Evolutionary conservation across 2,888 invertebrate genomes (phyloP).

Genomic region (Acronicta leporina): DNA sequence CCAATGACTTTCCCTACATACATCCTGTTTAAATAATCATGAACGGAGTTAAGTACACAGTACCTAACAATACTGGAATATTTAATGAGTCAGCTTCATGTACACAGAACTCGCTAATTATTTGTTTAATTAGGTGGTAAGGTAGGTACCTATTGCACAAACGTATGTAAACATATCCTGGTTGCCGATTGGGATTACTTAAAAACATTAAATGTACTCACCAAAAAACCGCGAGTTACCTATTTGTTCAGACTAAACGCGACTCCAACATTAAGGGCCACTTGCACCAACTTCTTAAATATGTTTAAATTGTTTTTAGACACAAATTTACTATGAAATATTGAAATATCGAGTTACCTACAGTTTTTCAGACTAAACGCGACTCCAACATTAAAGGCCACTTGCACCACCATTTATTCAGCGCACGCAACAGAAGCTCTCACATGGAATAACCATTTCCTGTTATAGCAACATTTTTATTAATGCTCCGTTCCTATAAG

Average conservation of each 20-base stretch:
- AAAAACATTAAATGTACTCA: neutral
- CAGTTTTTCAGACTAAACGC: too few species aligned
- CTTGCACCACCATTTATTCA: too few species aligned
- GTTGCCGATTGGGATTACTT: neutral
- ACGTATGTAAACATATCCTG: neutral
- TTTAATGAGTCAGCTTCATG: slow-evolving; percentile 17
- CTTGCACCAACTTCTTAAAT: too few species aligned
- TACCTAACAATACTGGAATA: slow-evolving; percentile 15
- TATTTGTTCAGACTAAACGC: neutral
- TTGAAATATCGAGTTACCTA: too few species aligned
- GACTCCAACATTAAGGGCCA: too few species aligned
- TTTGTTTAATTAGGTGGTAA: slow-evolving; percentile 13
- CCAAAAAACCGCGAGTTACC: neutral
- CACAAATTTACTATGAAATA: too few species aligned
- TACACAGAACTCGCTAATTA: slow-evolving; percentile 3
- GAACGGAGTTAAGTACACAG: slow-evolving; percentile 13
- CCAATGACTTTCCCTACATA: neutral
- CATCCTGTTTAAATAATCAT: slow-evolving; percentile 12
- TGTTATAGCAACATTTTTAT: too few species aligned
- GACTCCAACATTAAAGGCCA: too few species aligned
- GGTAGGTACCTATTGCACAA: neutral
- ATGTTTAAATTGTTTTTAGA: too few species aligned
- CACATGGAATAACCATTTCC: too few species aligned
- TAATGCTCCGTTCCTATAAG: too few species aligned
- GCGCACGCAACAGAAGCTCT: too few species aligned